Base-by-base conservation (phyloP, 2,888 invertebrate species). In the Bugula neritina region DNA sequence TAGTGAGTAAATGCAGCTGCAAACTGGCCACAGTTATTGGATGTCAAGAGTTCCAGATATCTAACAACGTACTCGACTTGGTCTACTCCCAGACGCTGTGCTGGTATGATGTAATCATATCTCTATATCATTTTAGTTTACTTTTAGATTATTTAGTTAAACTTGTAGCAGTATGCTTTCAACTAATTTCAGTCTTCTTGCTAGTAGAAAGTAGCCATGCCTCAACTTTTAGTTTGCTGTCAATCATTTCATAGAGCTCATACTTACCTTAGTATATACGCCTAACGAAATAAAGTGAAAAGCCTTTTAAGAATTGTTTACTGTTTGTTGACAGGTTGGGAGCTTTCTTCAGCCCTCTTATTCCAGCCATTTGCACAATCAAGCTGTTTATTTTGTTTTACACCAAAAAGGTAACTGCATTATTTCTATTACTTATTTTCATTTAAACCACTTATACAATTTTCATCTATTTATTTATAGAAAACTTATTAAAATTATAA, bases 1-100 rank as follows among this genome's bases (percentile, higher is more conserved):
- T 77, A n/a, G 76, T 75, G 70, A 74, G 76, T 35, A 74, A 74
- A 27, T 77, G 73, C 71, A 73, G 75, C 13, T 52, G 79, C 13
- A 27, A 69, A 69, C 29, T 75, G 55, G 73, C 80, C 21, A 77
- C 76, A 72, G 76, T 76, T 74, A 75, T 80, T 71, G 83, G 82
- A 23, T 77, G 74, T 58, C 79, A 81, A 80, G 89, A 90, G 73
- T 93, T 94, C 79, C 90, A 92, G 78, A 83, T 94, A 13, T 90
- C 92, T 0, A 90, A 90, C 78, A 92, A 93, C 77, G 92, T 93
- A 0, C 83, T 94, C 35, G 94, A 94, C 79, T 89, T 94, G 5
- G 90, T 94, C 0, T 94, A 94, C 80, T 89, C 90, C 0, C 94
- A 94, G 82, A 91, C 91, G 0, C 87, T 94, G 0, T 90, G 92